Percentiles rank a stretch among this genome's conserved stretches.
These are phyloP conservation scores for Lepidurus apus DNA, from an alignment of 1,140 invertebrate genomes.

Conservation along the genomic window DNA sequence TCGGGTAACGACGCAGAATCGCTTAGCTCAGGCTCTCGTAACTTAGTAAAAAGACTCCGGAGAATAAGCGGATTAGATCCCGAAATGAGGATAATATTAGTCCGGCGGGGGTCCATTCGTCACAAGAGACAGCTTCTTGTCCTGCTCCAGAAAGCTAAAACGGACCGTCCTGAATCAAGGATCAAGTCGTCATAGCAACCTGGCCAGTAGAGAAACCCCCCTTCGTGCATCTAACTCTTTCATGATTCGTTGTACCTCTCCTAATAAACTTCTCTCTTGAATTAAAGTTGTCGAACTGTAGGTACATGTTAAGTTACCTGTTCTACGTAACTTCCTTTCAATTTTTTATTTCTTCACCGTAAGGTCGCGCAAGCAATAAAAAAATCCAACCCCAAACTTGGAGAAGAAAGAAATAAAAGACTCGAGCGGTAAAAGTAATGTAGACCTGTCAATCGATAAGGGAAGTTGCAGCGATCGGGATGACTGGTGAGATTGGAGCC, in stretches of 20 bases:
- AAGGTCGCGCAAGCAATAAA: neutral
- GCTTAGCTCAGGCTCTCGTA: no score
- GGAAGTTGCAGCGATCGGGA: neutral
- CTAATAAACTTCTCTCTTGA: no score
- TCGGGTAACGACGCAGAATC: no score
- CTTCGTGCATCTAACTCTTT: neutral
- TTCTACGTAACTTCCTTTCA: no score
- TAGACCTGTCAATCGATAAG: constrained; percentile 9
- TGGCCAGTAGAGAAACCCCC: neutral
- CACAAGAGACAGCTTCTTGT: neutral
- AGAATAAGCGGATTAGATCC: no score
- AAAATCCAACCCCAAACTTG: neutral
- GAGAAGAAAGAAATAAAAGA: neutral
- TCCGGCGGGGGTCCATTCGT: neutral
- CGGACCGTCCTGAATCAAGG: neutral
- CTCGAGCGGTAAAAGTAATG: neutral
- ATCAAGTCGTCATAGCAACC: constrained; percentile 11
- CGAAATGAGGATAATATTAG: neutral
- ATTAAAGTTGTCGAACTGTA: no score
- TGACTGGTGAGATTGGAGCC: neutral
- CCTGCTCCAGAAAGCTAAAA: no score
- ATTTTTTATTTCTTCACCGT: neutral
- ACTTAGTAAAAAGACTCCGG: no score
- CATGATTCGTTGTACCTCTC: neutral
- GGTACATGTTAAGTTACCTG: no score